Conservation (phyloP, 2,888 invertebrate genomes). For the Microchrysa polita region DNA sequence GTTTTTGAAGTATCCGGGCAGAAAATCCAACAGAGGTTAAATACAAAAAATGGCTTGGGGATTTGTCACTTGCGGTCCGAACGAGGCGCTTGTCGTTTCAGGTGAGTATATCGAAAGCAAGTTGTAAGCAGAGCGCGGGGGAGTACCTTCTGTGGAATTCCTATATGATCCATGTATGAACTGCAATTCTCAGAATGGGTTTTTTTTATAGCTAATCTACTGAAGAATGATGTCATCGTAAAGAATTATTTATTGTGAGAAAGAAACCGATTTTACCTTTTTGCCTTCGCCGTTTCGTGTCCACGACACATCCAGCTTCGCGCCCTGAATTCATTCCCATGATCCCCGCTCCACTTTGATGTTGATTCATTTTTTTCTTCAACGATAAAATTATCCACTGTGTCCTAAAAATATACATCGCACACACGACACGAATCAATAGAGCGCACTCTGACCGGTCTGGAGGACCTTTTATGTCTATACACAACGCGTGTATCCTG, state of each 20-base stretch:
- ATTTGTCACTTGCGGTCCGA: constrained; percentile 94
- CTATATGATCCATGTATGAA: not conserved
- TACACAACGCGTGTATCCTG: constrained; percentile 17
- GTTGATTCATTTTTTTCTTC: too few species aligned
- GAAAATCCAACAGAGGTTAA: too few species aligned
- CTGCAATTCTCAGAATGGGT: not conserved
- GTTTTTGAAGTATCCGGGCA: too few species aligned
- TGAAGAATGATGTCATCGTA: constrained; percentile 28
- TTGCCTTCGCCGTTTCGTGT: too few species aligned
- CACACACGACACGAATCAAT: too few species aligned
- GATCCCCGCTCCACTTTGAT: too few species aligned
- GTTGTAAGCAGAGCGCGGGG: not conserved
- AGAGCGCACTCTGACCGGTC: not conserved
- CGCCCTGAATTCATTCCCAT: too few species aligned
- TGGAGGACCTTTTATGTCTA: not conserved
- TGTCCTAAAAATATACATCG: too few species aligned
- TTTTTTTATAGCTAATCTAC: not conserved
- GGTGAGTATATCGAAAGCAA: too few species aligned
- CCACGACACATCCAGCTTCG: too few species aligned
- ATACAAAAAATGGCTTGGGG: constrained; percentile 76
- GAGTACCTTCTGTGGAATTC: not conserved
- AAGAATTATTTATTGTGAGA: not conserved
- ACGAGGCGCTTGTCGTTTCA: constrained; percentile 93
- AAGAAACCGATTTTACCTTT: too few species aligned
- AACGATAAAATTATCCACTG: too few species aligned